Base-by-base conservation (phyloP, 2,888 invertebrate genomes). In the Osedax fenrisi region DNA sequence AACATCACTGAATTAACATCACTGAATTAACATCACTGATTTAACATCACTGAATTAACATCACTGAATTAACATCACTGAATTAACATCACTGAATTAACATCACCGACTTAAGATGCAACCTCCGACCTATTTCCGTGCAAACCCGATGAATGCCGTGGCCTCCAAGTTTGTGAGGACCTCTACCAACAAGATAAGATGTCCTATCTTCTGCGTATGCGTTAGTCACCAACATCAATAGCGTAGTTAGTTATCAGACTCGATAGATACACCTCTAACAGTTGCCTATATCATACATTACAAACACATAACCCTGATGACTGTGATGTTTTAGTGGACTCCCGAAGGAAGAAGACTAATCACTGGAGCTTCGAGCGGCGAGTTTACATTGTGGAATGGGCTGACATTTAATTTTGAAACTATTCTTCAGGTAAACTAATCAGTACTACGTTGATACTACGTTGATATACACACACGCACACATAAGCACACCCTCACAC, bases 351-450 rank as follows among this genome's bases (percentile, higher is more conserved):
- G 98, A 78, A 89, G 98, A 79, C 87, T 99, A 77, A 92, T 98
- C 3, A 99, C 98, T 1, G 98, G 98, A 10, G 97, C 98, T 24
- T 97, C 97, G 26, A 96, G 96, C 75, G 98, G 98, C 66, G 98
- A 99, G 86, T 98, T 99, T 83, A 99, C 98, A 0, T 87, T 99
- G 2, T 99, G 98, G 98, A 98, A 98, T 87, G 98, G 98, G 27
- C 88, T 98, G 26, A 98, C 97, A n/a, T 99, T 98, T 86, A 99
- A 98, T 87, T 99, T 99, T 87, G 98, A 99, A 87, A 99, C 98
- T n/a, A 99, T 99, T 85, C 87, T 98, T 70, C 98, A 98, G 89
- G 92, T 92, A 85, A 76, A n/a, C n/a, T n/a, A n/a, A n/a, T n/a
- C n/a, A n/a, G n/a, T 75, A 26, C 3, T 56, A 3, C 41, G 41